Evolutionary conservation across 1,140 invertebrate genomes (phyloP), one percentile per base, ranked within the genome.

Genomic region (Saccostrea glomerata): DNA sequence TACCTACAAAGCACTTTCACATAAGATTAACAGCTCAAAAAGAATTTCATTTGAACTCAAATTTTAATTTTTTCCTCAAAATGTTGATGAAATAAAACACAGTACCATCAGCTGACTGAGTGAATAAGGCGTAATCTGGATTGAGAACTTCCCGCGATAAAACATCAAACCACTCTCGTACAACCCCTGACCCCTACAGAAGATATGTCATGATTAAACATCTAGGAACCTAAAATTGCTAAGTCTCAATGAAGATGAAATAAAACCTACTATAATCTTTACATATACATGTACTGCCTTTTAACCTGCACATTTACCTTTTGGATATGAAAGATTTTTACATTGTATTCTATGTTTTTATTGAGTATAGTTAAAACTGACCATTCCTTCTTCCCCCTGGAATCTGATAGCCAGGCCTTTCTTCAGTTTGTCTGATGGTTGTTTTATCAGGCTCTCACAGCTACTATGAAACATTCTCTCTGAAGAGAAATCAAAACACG

Each of bases 371-470:
- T 82, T 15, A 82, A 55, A n/a, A 90, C 86, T 86, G 86, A 94
- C 98, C 40, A 99, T 95, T 0, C 98, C 98, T 95, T 99, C 98
- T 94, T 99, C 98, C 6, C 97, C 97, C 85, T 97, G 96, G 94
- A 99, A 99, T 95, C 98, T 98, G 0, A 99, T 98, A 96, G 98
- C 97, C 55, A 99, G 95, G 89, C 98, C 96, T 95, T 98, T 98
- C 60, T 98, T 96, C 95, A 99, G 96, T 93, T 99, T 98, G 94
- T 99, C 98, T 87, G 98, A 90, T 70, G 86, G 86, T 60, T 85
- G 90, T 40, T 90, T 89, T 12, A 93, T 66, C 12, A 94, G 58
- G 60, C 93, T 90, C 17, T 92, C 87, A 90, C 94, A 94, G 85
- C 94, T 94, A 58, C 90, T 93, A 25, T 92, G 87, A 86, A 94